phyloP scores from a whole-genome alignment of 2,888 invertebrate genomes.

The Nephrotoma appendiculata region DNA sequence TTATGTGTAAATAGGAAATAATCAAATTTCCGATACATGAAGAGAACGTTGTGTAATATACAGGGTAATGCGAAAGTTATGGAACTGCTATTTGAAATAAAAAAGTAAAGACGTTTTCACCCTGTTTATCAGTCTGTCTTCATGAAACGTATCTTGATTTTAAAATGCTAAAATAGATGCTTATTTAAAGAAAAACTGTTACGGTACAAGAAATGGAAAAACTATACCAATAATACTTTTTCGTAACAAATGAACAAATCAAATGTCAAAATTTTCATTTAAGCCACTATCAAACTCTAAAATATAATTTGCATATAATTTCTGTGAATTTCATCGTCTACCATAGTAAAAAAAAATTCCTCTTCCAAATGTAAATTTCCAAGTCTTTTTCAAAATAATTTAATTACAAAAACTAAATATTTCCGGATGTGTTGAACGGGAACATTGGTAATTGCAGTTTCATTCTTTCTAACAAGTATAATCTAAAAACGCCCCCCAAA shows the following conservation, averaged over 20 bases:
- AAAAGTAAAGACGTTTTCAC: too few species aligned
- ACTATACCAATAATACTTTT: background rate
- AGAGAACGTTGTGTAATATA: background rate
- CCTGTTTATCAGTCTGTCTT: background rate
- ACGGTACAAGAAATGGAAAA: background rate
- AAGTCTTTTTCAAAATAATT: too few species aligned
- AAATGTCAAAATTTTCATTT: background rate
- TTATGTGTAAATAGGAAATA: background rate
- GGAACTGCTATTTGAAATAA: too few species aligned
- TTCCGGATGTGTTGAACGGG: too few species aligned
- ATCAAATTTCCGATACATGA: background rate
- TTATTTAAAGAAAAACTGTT: background rate
- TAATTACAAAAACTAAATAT: too few species aligned
- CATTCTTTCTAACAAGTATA: too few species aligned
- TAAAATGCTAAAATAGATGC: background rate
- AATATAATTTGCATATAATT: background rate
- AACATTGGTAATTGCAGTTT: too few species aligned
- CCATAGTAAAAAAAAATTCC: too few species aligned
- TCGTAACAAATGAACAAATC: background rate
- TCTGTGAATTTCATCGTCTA: too few species aligned
- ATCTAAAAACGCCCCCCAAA: too few species aligned
- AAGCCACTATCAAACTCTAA: background rate
- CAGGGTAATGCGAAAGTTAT: too few species aligned
- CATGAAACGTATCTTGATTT: background rate
- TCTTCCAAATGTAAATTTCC: too few species aligned